Evolutionary conservation across 2,113 vertebrate genomes (phyloP), one percentile per base, ranked within the genome.

Genomic region (Cephalopterus ornatus): DNA sequence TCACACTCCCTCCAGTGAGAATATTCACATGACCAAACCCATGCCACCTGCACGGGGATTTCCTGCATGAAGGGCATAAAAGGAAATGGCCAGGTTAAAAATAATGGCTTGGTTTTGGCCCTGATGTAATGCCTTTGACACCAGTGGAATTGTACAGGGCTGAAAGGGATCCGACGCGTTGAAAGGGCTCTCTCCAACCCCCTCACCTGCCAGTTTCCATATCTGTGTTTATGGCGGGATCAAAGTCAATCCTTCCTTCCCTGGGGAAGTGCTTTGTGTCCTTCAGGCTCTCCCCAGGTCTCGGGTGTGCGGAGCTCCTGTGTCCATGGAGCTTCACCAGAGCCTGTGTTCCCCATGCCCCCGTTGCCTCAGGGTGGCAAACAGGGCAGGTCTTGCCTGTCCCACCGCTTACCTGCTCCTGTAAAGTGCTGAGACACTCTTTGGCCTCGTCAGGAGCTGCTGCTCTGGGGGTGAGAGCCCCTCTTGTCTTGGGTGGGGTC

Each of bases 131-230:
- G 92, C 85, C 71, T 67, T 37, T 95, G 92, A 59, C 74, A 81
- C 83, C 78, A 92, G 88, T 97, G 96, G 96, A 97, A 95, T 97
- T 96, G 49, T 86, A 92, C 95, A 92, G 88, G 65, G 28, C 85
- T 96, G 93, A 94, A 81, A 58, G 5, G 46, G n/a, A 20, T 90
- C 88, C 95, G 89, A 5, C 65, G 52, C 3, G 1, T 44, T 58
- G 66, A 66, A 70, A 70, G 80, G 47, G 22, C 28, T 63, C 1
- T 47, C 27, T 67, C 28, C 35, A 63, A 72, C 72, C 80, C 59
- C 49, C 72, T 94, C 93, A 94, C 92, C 88, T 96, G 90, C 85
- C 80, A 81, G 0, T 93, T 91, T 92, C 95, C 18, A 4, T 26
- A 14, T 61, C 44, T 24, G 14, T 52, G 52, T 59, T 93, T 42